A percentile compares a stretch with the other conserved stretches of the same genome.
phyloP scores from a whole-genome alignment of 2,113 vertebrate genomes.

The Euleptes europaea region DNA sequence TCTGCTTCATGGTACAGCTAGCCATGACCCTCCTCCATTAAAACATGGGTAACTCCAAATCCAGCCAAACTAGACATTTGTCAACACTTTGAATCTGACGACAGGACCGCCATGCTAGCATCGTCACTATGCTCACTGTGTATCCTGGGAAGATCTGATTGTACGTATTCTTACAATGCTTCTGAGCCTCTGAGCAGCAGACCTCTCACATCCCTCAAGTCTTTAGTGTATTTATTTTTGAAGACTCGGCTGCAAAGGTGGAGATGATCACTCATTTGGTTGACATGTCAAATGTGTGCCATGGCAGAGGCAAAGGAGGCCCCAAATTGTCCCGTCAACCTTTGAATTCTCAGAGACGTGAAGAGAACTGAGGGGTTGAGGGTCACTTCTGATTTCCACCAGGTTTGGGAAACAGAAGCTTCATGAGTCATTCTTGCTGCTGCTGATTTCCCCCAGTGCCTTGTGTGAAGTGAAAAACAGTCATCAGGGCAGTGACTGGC shows the following conservation, averaged over 20 bases:
- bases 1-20: too few relatives aligned
- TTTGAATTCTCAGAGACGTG: background rate
- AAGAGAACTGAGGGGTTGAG: background rate
- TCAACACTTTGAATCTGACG: too few relatives aligned
- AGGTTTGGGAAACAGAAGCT: background rate
- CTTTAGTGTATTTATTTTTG: background rate
- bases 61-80: background rate
- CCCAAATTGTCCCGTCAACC: accelerated
- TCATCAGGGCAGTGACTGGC: background rate
- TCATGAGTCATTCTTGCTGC: background rate
- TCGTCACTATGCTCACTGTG: background rate
- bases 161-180: background rate
- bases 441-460: background rate
- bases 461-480: background rate
- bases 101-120: background rate
- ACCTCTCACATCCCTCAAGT: background rate
- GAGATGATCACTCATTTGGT: background rate
- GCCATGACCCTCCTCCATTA: background rate
- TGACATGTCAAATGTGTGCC: too few relatives aligned
- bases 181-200: background rate
- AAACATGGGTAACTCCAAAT: background rate
- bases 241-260: background rate
- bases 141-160: background rate
- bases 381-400: background rate
- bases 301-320: too few relatives aligned